Base-by-base conservation (phyloP, 2,113 vertebrate genomes). In the Taxidea taxus region DNA sequence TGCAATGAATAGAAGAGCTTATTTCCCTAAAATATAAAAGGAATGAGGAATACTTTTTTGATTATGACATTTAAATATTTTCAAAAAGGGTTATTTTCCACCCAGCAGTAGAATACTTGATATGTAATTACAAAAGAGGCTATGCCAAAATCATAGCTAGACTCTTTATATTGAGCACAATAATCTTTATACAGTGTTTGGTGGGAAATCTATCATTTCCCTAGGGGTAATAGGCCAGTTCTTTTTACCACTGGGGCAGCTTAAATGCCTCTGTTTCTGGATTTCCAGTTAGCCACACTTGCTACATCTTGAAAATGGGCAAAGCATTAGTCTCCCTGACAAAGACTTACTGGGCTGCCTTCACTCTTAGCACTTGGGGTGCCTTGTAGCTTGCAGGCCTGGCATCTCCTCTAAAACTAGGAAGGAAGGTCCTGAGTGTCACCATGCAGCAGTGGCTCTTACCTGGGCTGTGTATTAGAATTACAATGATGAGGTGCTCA, bases 71-170 rank as follows among this genome's bases (percentile, higher is more conserved):
- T 98, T 98, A 98, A 98, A 98, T 98, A 97, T 96, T 97, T 97
- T 96, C 95, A 91, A 47, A 98, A 97, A 87, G 70, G 82, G 68
- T 96, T 98, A 75, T 97, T 98, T 98, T 98, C 91, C 81, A 95
- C 94, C 92, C 88, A 97, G 97, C 66, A 93, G 94, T 95, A 96
- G 97, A 97, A 97, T 98, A 98, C 98, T 98, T 98, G 98, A 97
- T 97, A 98, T 87, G 97, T 98, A 97, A 98, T 99, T 98, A 97
- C 84, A 96, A 90, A 97, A 96, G 58, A 95, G 27, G 42, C 85
- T 97, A 84, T 98, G 98, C 98, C 98, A 98, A 97, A 97, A 97
- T 97, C 97, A 98, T 98, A 93, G 80, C 94, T 97, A 97, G 94
- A 54, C 70, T 84, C 92, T 98, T 98, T 92, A 93, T 96, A 92